Evolutionary conservation across 2,888 invertebrate species (phyloP).

Genomic region (Lamellibrachia satsuma): DNA sequence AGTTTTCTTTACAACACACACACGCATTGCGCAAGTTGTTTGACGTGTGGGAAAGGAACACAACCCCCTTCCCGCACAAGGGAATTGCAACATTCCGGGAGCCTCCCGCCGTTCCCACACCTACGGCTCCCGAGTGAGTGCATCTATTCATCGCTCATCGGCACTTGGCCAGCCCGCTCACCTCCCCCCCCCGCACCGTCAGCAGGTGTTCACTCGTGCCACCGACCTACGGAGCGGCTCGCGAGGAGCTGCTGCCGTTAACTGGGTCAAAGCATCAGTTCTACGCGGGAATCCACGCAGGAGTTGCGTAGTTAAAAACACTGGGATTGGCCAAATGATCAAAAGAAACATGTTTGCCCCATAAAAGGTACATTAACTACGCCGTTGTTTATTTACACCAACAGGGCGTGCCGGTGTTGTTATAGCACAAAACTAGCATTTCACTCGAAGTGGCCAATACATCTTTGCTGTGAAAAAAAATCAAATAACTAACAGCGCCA

Average conservation of each 20-base stretch:
- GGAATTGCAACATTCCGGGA: conserved; percentile 13
- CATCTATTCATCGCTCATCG: neutral
- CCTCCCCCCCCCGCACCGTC: neutral
- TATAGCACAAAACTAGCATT: neutral
- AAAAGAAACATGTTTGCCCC: too few relatives aligned
- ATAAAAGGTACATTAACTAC: too few relatives aligned
- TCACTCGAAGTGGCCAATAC: neutral
- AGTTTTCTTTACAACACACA: neutral
- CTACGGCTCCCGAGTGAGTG: neutral
- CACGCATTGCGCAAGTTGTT: neutral
- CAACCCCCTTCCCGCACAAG: neutral
- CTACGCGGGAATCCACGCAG: neutral
- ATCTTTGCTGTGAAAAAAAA: neutral
- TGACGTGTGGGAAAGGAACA: neutral
- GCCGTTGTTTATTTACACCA: too few relatives aligned
- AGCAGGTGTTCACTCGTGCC: neutral
- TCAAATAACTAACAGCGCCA: neutral
- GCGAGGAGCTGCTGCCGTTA: neutral
- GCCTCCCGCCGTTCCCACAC: neutral
- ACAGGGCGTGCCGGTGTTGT: too few relatives aligned
- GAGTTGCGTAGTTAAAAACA: neutral
- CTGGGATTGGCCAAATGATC: too few relatives aligned
- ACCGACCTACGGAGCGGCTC: neutral
- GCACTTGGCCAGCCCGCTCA: neutral
- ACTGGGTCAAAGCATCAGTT: neutral